A percentile compares a stretch with the other conserved stretches of the same genome.
These are phyloP conservation scores for Oryzias melastigma DNA, from an alignment of 2,113 vertebrate genomes.

Conservation along the genomic window DNA sequence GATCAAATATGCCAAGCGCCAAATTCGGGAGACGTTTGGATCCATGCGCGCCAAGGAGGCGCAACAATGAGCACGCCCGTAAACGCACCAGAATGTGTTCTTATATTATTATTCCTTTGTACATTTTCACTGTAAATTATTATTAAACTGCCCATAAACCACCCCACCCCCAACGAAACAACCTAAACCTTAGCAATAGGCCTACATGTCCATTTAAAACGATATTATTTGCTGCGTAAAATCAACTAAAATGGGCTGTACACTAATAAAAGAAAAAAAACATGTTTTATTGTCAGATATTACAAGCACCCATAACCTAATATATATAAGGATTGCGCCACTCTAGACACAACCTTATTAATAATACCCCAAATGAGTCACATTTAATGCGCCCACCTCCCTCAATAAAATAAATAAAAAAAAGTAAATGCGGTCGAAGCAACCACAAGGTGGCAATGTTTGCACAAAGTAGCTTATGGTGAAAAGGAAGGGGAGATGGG, in stretches of 20 bases:
- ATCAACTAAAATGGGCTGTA: slow-evolving; percentile 25
- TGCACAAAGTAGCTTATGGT: slow-evolving; percentile 81
- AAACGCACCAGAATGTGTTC: neutral
- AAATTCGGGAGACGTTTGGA: slow-evolving; percentile 41
- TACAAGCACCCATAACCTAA: slow-evolving; percentile 27
- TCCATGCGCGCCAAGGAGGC: slow-evolving; percentile 22
- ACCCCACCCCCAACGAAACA: slow-evolving; percentile 18
- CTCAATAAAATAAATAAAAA: slow-evolving; percentile 45
- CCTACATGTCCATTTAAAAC: slow-evolving; percentile 13
- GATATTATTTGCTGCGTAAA: slow-evolving; percentile 51
- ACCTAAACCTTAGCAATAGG: slow-evolving; percentile 19
- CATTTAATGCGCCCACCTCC: slow-evolving; percentile 46
- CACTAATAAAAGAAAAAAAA: neutral
- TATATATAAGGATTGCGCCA: slow-evolving; percentile 18
- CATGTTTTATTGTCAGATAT: slow-evolving; percentile 9
- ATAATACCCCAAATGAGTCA: slow-evolving; percentile 61
- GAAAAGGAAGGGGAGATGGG: slow-evolving; percentile 74
- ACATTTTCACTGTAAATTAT: slow-evolving; percentile 4
- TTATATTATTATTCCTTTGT: no score
- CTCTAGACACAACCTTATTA: slow-evolving; percentile 52
- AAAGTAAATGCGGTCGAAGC: slow-evolving; percentile 57
- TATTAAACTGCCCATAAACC: slow-evolving; percentile 3
- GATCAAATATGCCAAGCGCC: slow-evolving; percentile 60
- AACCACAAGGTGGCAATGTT: slow-evolving; percentile 97
- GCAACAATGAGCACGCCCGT: slow-evolving; percentile 14